Evolutionary conservation across 2,797 vertebrate species (phyloP).

Genomic region (Propithecus perrieri): DNA sequence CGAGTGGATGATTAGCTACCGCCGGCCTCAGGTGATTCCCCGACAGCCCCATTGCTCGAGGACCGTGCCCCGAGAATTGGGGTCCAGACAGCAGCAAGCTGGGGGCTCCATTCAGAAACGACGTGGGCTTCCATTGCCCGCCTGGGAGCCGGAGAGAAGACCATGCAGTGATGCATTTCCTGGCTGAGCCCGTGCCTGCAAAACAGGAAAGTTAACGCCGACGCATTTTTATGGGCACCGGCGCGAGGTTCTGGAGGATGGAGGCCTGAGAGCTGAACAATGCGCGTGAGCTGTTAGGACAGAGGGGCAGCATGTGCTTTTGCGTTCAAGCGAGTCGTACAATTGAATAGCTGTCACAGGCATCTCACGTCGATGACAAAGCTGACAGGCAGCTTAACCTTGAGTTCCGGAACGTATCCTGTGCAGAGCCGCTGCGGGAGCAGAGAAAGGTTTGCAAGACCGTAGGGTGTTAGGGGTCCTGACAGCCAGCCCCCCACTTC

Average conservation of each 20-base stretch:
- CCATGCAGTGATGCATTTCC: conserved; percentile 60
- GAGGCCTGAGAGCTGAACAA: conserved; percentile 3
- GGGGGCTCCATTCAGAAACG: background rate
- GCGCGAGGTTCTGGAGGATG: conserved; percentile 9
- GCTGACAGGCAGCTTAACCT: background rate
- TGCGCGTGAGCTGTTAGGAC: background rate
- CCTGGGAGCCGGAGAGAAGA: background rate
- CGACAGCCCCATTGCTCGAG: fast-evolving
- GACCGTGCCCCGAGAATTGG: background rate
- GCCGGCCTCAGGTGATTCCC: background rate
- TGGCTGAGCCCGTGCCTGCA: conserved; percentile 52
- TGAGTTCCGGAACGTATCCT: background rate
- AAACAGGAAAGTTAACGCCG: conserved; percentile 74
- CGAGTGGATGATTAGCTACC: fast-evolving
- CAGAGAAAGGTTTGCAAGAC: fast-evolving
- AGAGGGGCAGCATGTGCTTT: conserved; percentile 3
- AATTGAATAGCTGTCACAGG: background rate
- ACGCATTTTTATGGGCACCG: conserved; percentile 41
- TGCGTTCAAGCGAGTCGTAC: background rate
- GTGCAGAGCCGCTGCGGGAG: fast-evolving
- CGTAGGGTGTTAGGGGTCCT: fast-evolving
- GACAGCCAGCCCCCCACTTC: background rate
- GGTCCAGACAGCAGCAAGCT: fast-evolving
- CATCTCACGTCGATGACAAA: background rate
- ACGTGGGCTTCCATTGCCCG: fast-evolving